These are phyloP conservation scores for sheep (Ovis aries) DNA, from an alignment of 2,113 vertebrate genomes.

Conservation along the genomic window DNA sequence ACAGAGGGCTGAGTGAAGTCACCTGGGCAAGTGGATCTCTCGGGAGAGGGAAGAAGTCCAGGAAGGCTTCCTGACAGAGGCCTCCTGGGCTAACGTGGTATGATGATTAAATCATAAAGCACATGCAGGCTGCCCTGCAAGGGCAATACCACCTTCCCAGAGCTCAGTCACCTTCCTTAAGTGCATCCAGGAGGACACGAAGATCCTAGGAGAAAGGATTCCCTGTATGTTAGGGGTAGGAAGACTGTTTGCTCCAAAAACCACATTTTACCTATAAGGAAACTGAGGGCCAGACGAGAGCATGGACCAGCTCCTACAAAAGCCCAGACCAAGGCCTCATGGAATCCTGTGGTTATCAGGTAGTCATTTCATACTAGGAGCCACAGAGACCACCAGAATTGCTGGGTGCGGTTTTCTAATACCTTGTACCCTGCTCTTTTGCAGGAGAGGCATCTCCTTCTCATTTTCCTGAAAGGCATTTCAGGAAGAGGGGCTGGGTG, in stretches of 20 bases:
- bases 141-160: neutral
- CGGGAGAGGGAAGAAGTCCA: neutral
- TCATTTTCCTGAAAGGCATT: neutral
- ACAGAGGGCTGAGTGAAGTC: neutral
- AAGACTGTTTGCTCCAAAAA: conserved; percentile 11
- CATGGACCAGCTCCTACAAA: neutral
- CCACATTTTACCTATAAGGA: neutral
- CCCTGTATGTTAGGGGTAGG: neutral
- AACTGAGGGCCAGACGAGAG: neutral
- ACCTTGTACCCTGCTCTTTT: neutral
- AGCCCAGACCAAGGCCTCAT: neutral
- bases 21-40: neutral
- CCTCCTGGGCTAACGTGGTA: neutral
- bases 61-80: neutral
- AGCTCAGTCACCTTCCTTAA: neutral
- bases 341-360: neutral
- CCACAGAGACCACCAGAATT: neutral
- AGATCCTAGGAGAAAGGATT: neutral
- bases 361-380: neutral
- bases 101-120: neutral
- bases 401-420: neutral
- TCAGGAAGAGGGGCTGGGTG: neutral
- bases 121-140: neutral
- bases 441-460: neutral
- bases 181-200: neutral